phyloP scores from a whole-genome alignment of 2,888 invertebrate genomes.

The Pollenia labialis region DNA sequence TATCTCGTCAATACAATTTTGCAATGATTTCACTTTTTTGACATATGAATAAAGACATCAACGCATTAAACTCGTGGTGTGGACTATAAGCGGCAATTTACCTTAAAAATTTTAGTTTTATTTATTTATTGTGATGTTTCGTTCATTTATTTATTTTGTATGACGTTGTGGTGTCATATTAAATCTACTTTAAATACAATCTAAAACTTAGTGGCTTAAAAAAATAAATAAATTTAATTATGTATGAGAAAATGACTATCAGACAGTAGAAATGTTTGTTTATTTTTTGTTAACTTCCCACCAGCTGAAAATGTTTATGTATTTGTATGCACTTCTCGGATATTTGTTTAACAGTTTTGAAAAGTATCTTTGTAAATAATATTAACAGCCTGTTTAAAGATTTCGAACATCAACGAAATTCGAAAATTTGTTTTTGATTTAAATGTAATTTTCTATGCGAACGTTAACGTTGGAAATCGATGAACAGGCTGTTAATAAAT shows the following conservation, averaged over 20 bases:
- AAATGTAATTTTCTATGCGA: no score
- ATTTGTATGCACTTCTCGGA: neutral
- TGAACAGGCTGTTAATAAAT: no score
- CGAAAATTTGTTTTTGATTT: no score
- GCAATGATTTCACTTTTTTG: no score
- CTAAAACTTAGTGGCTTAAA: conserved; percentile 26
- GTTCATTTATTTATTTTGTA: conserved; percentile 1
- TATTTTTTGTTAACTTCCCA: conserved; percentile 4
- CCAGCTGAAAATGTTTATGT: conserved; percentile 12
- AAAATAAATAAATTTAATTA: neutral
- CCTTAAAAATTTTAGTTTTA: no score
- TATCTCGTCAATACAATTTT: no score
- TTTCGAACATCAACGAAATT: no score
- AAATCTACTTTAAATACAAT: conserved; percentile 74
- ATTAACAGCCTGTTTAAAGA: no score
- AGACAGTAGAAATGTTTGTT: neutral
- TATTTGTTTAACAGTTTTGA: conserved; percentile 9
- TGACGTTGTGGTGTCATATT: conserved; percentile 66
- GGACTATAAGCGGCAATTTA: no score
- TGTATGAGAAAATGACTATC: neutral
- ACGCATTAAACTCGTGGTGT: no score
- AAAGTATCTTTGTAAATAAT: conserved; percentile 17
- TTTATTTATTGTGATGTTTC: neutral
- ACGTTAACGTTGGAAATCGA: no score
- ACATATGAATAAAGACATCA: no score